Evolutionary conservation across 2,113 vertebrate genomes (phyloP), one percentile per base, ranked within the genome.

Genomic region (Phylloscopus whistleri): DNA sequence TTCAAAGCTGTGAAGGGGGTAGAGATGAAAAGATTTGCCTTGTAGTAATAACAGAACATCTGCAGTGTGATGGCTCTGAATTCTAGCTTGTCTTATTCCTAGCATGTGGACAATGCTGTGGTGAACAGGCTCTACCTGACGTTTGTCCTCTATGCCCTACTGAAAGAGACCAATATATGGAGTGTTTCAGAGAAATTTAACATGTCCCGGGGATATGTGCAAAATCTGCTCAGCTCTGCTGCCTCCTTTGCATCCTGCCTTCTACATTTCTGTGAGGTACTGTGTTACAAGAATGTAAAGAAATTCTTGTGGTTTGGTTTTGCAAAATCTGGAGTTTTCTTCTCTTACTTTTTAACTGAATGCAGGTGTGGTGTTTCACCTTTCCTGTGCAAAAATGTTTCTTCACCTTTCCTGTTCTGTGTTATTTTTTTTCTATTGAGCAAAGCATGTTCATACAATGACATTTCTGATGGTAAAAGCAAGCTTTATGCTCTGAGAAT

Each of bases 241-340:
- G 98, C 99, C 2, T 98, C 99, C 0, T 99, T 99, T 89, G 98
- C 98, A 64, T 99, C 98, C 59, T 99, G 98, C 16, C 98, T 99
- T 74, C 97, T 99, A 46, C 99, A 98, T 96, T 99, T 99, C 97
- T 98, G 99, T 11, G 98, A 99, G 99, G 99, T 99, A 97, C 51
- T 67, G 39, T 67, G 7, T 56, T 39, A 35, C 30, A 62, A 46
- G 6, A 16, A 16, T 66, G 28, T 13, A 7, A 51, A 7, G 43
- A 30, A 66, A 33, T 58, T 21, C 17, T 64, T 63, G 18, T 27
- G 31, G 14, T 6, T 17, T 74, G 37, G 5, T 49, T 75, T 69
- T 51, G 35, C 21, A 79, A 66, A 84, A 43, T 20, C 5, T 23
- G 21, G 19, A 76, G 10, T 27, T 41, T 22, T 44, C 9, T 72